These are phyloP conservation scores for Macropodus opercularis DNA, from an alignment of 2,797 vertebrate genomes.

Conservation along the genomic window DNA sequence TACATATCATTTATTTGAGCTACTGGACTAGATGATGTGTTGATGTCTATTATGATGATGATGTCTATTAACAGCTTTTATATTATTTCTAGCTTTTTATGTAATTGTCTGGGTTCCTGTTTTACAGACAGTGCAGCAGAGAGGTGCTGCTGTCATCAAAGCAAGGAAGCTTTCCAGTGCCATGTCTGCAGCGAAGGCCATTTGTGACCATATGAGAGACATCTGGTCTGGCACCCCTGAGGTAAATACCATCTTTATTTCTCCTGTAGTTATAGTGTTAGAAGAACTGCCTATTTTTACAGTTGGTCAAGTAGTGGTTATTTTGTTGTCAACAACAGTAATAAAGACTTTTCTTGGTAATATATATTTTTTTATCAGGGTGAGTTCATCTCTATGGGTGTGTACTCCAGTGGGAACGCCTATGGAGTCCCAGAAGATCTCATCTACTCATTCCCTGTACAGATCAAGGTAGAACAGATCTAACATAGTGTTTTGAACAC, in stretches of 20 bases:
- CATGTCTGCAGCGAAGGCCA: slow-evolving; percentile 97
- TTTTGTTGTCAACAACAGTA: neutral
- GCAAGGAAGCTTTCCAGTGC: slow-evolving; percentile 95
- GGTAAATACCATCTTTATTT: slow-evolving; percentile 72
- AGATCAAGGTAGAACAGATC: slow-evolving; percentile 86
- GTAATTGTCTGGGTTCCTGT: neutral
- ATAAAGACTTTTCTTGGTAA: too few relatives aligned
- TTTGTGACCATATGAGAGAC: slow-evolving; percentile 94
- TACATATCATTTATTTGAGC: neutral
- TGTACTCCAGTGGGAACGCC: slow-evolving; percentile 91
- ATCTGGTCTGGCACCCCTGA: slow-evolving; percentile 93
- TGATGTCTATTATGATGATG: too few relatives aligned
- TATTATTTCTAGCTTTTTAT: neutral
- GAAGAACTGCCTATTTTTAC: neutral
- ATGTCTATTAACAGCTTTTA: too few relatives aligned
- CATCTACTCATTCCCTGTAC: slow-evolving; percentile 95
- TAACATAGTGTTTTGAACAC: neutral
- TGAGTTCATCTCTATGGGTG: slow-evolving; percentile 95
- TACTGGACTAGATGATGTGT: too few relatives aligned
- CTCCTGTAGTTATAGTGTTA: neutral
- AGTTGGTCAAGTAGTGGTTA: neutral
- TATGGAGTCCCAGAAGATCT: slow-evolving; percentile 90
- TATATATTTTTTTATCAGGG: too few relatives aligned
- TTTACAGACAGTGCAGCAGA: slow-evolving; percentile 90
- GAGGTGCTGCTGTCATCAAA: slow-evolving; percentile 93